Evolutionary conservation across 1,140 invertebrate species (phyloP), one percentile per base, ranked within the genome.

Genomic region (Lordiphosa clarofinis): DNA sequence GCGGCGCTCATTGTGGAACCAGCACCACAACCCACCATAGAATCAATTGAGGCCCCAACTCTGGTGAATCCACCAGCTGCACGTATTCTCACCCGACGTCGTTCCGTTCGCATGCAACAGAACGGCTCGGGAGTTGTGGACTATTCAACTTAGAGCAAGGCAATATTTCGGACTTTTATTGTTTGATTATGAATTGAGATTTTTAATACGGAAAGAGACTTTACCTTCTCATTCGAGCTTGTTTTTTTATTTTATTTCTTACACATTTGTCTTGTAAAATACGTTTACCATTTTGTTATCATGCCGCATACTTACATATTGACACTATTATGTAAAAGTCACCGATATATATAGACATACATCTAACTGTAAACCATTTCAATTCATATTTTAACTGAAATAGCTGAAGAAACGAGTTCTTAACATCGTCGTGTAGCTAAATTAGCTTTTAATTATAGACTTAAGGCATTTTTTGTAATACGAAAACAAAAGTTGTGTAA

Each of bases 51-150:
- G 24, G 90, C 89, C 78, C 50, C 59, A 0, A 10, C 33, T 0
- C 58, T 72, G 4, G 43, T 39, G 13, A 46, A 10, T 21, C 36
- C 13, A 4, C 57, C 56, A 43, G 71, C 81, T 11, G 81, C 52
- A 0, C 87, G 87, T 31, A 87, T 88, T 39, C 62, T 87, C 42
- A 88, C 87, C 21, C 65, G 86, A 48, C 71, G 87, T 42, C 75
- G 81, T 1, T 88, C 87, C 0, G 81, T 88, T 4, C 78, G 78
- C 15, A 87, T 69, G 74, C 86, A 87, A 55, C 78, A 88, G 58
- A 88, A 88, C 49, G 87, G 87, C 2, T 58, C 49, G 35, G 56
- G 62, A 12, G 64, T 66, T 12, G 59, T 71, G 38, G 81, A 79
- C 19, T 79, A 81, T 46, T 86, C 55, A 60, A 60, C 33, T 24